Base-by-base conservation (phyloP, 2,797 vertebrate species). In the Artibeus jamaicensis region DNA sequence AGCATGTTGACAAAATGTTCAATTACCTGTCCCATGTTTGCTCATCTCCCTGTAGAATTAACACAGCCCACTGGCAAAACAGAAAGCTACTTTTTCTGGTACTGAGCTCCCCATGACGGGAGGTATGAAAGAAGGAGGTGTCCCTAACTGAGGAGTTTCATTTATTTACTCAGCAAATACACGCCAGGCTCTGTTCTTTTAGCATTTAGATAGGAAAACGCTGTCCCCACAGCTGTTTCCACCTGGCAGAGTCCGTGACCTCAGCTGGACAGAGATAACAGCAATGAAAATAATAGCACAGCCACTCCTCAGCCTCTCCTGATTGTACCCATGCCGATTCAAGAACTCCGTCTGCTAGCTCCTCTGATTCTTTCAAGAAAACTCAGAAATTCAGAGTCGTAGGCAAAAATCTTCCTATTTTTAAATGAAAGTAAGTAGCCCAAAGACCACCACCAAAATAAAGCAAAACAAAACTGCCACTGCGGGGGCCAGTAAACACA, bases 251-350 rank as follows among this genome's bases (percentile, higher is more conserved):
- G 44, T 15, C 86, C 42, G 5, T 46, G 1, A 29, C 32, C 53
- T 24, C 55, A 39, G 3, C 70, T 82, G 34, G 2, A 3, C 0
- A 3, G n/a, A 89, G 67, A 34, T 18, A 21, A 16, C 21, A 37
- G 24, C 32, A 10, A 29, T 9, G 67, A 26, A n/a, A 85, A 65
- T 2, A 15, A n/a, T 2, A 19, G 29, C 2, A 6, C 39, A 16
- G 5, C 22, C 34, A 1, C 32, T 7, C 34, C 39, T 57, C 71
- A 26, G 29, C 32, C 32, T 22, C 39, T n/a, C 57, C 32, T 55
- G 2, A 1, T 0, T 4, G 18, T 3, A 6, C 3, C 39, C 62
- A 0, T 1, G 26, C 65, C 32, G 5, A 5, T 18, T 53, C 0
- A 4, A 94, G 74, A 29, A 46, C 44, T 26, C 2, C 0, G 11